phyloP scores from a whole-genome alignment of 2,797 vertebrate genomes.

The Numenius phaeopus region DNA sequence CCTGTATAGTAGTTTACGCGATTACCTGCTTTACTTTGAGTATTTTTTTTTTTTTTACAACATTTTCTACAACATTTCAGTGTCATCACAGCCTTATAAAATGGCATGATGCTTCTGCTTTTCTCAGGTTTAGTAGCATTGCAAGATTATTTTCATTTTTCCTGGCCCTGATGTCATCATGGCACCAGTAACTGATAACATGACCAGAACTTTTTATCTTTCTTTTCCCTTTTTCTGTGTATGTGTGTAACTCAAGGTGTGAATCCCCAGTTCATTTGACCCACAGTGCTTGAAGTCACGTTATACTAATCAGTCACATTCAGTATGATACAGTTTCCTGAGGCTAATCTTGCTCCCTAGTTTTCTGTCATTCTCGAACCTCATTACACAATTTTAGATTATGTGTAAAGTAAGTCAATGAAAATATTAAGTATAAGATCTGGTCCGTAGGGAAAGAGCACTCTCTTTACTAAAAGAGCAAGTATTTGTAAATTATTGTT shows the following conservation, averaged over 20 bases:
- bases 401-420: background rate
- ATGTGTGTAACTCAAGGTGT: background rate
- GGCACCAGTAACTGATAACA: background rate
- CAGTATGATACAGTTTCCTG: background rate
- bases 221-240: fast-evolving
- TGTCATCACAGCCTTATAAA: background rate
- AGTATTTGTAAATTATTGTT: background rate
- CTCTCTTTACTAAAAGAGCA: background rate
- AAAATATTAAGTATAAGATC: background rate
- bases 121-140: background rate
- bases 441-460: background rate
- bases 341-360: background rate
- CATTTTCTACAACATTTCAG: background rate
- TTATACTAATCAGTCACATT: background rate
- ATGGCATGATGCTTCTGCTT: background rate
- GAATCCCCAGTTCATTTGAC: background rate
- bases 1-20: background rate
- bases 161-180: fast-evolving
- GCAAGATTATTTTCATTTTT: background rate
- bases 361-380: background rate
- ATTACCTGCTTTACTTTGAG: background rate
- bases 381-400: background rate
- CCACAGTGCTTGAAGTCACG: background rate
- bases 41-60: too few species aligned
- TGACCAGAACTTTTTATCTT: background rate